phyloP scores from a whole-genome alignment of 2,888 invertebrate species.

The Oscheius sp. region DNA sequence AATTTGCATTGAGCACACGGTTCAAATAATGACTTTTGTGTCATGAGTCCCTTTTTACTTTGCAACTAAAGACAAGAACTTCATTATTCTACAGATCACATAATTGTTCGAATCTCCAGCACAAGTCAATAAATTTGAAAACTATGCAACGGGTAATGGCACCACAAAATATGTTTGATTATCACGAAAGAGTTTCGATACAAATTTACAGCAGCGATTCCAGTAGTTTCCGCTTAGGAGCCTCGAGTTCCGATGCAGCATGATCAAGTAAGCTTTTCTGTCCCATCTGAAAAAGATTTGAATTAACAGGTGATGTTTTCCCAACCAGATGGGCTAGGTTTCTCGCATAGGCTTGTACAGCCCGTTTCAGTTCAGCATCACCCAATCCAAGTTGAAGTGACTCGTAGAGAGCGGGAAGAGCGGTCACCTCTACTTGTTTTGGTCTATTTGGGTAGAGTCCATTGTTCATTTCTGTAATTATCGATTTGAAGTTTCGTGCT shows the following conservation, averaged over 20 bases:
- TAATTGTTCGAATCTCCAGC: no score
- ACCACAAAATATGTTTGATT: conserved; percentile 18
- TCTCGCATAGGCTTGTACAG: conserved; percentile 38
- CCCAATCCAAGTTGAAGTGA: conserved; percentile 42
- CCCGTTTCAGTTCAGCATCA: conserved; percentile 55
- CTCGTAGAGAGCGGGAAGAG: conserved; percentile 56
- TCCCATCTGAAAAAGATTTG: conserved; percentile 41
- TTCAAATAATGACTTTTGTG: no score
- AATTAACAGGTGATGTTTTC: neutral
- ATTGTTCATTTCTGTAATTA: conserved; percentile 47
- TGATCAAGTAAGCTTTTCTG: conserved; percentile 49
- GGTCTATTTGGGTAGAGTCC: conserved; percentile 48
- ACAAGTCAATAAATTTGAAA: no score
- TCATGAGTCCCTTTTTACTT: no score
- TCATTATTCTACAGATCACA: no score
- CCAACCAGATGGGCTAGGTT: conserved; percentile 49
- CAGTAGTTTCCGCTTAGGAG: conserved; percentile 49
- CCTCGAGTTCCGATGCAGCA: conserved; percentile 51
- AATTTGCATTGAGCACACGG: no score
- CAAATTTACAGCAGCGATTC: conserved; percentile 44
- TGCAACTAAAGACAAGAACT: no score
- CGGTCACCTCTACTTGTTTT: conserved; percentile 58
- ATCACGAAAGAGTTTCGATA: conserved; percentile 6
- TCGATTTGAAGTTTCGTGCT: neutral
- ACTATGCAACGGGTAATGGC: neutral